Percentiles rank a stretch among this genome's conserved stretches.
These are phyloP conservation scores for Centropyge bicolor DNA, from an alignment of 2,797 vertebrate species.

Conservation along the genomic window DNA sequence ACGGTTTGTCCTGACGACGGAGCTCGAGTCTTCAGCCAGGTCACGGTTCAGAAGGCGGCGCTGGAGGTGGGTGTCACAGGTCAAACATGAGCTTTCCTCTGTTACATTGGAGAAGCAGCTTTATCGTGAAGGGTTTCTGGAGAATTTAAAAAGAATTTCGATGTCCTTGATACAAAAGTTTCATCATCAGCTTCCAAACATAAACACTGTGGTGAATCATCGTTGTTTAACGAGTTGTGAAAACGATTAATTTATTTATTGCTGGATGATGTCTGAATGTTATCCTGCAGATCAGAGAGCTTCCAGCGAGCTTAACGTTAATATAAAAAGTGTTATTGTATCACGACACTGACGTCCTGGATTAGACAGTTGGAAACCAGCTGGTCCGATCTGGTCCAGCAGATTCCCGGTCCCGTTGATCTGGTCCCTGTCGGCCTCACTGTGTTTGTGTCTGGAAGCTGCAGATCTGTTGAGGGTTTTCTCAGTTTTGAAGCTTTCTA, in stretches of 20 bases:
- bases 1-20: constrained; percentile 95
- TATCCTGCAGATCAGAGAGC: background rate
- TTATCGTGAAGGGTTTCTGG: background rate
- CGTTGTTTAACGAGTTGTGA: background rate
- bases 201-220: background rate
- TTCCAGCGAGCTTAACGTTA: constrained; percentile 8
- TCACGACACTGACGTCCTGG: too few relatives aligned
- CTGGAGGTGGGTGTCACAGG: constrained; percentile 88
- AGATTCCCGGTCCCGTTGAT: too few relatives aligned
- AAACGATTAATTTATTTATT: background rate
- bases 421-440: too few relatives aligned
- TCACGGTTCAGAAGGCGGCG: constrained; percentile 95
- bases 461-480: background rate
- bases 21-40: constrained; percentile 93
- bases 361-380: too few relatives aligned
- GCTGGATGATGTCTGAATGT: too few relatives aligned
- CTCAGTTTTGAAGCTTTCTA: constrained; percentile 49
- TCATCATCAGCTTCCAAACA: background rate
- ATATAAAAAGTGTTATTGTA: too few relatives aligned
- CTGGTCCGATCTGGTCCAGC: too few relatives aligned
- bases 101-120: background rate
- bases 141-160: background rate
- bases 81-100: background rate
- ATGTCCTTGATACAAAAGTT: background rate
- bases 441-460: background rate